Conservation (phyloP, 2,888 invertebrate genomes). For the Sinopyrophorus schimmeli region DNA sequence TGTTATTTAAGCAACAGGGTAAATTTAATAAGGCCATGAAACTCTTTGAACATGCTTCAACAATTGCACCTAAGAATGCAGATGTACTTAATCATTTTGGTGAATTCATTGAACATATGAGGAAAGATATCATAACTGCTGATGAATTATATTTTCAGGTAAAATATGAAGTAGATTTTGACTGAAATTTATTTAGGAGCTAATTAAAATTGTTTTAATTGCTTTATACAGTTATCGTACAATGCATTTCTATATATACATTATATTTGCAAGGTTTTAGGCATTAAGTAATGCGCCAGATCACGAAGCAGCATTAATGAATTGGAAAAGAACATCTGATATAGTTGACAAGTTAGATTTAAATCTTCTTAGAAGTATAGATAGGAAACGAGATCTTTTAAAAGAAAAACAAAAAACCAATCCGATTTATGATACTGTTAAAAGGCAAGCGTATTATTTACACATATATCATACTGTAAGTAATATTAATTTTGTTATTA, state of each 20-base stretch:
- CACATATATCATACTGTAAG: slow-evolving; percentile 91
- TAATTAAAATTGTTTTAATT: neutral
- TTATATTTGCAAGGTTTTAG: slow-evolving; percentile 32
- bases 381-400: slow-evolving; percentile 80
- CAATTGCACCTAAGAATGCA: slow-evolving; percentile 88
- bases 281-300: slow-evolving; percentile 83
- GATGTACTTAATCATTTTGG: slow-evolving; percentile 92
- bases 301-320: slow-evolving; percentile 77
- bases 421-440: slow-evolving; percentile 80
- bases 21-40: slow-evolving; percentile 85
- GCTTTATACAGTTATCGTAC: neutral
- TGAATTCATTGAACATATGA: slow-evolving; percentile 85
- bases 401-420: slow-evolving; percentile 76
- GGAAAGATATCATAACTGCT: slow-evolving; percentile 83
- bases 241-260: neutral
- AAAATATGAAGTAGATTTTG: no score
- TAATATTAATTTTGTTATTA: slow-evolving; percentile 2
- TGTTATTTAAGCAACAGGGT: slow-evolving; percentile 80
- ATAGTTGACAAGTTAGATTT: slow-evolving; percentile 90
- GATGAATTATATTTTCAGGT: slow-evolving; percentile 87
- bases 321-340: slow-evolving; percentile 82
- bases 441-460: slow-evolving; percentile 93
- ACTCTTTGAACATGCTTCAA: slow-evolving; percentile 87
- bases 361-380: slow-evolving; percentile 75
- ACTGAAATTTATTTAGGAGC: no score